Conservation (phyloP, 2,888 invertebrate genomes). For the Acanthoscelides obtectus region DNA sequence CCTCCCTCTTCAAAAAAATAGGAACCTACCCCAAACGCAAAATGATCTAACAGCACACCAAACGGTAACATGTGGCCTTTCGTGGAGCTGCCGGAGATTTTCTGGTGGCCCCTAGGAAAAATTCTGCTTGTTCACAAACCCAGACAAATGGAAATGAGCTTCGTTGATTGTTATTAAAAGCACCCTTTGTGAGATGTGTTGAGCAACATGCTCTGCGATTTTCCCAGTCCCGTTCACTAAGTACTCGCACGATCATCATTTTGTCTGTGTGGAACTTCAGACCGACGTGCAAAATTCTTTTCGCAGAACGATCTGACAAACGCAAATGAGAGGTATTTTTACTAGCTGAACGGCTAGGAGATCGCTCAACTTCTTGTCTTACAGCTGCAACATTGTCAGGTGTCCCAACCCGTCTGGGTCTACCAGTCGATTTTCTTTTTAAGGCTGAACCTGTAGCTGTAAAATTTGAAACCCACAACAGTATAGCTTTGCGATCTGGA, state of each 20-base stretch:
- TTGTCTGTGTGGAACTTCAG: slow-evolving; percentile 2
- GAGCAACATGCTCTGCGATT: slow-evolving; percentile 8
- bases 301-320: slow-evolving; percentile 9
- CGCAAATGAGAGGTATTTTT: slow-evolving; percentile 10
- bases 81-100: too few species aligned
- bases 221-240: slow-evolving; percentile 8
- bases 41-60: too few species aligned
- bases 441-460: slow-evolving; percentile 17
- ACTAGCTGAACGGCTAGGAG: slow-evolving; percentile 5
- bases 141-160: not conserved
- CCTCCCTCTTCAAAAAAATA: too few species aligned
- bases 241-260: slow-evolving; percentile 4
- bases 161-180: slow-evolving; percentile 15
- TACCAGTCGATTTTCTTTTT: slow-evolving; percentile 16
- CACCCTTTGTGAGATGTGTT: slow-evolving; percentile 14
- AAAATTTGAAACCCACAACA: slow-evolving; percentile 15
- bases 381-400: not conserved
- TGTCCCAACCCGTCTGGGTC: slow-evolving; percentile 12
- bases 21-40: too few species aligned
- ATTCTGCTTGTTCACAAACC: too few species aligned
- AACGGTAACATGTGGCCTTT: too few species aligned
- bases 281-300: slow-evolving; percentile 3
- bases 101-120: too few species aligned
- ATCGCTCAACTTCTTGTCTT: slow-evolving; percentile 5
- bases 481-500: too few species aligned